These are phyloP conservation scores for Equus quagga DNA, from an alignment of 2,113 vertebrate species.

Conservation along the genomic window DNA sequence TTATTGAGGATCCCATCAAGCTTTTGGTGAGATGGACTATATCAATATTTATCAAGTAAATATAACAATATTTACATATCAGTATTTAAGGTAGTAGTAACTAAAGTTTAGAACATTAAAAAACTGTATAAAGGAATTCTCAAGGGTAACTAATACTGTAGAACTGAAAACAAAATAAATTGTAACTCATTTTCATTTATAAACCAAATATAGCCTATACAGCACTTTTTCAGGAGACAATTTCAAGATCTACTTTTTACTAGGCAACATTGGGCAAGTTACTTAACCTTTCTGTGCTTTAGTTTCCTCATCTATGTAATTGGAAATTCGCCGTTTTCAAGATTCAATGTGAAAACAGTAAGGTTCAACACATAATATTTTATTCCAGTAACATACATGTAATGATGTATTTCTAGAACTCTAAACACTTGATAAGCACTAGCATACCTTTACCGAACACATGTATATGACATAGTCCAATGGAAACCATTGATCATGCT, in stretches of 20 bases:
- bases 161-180: background rate
- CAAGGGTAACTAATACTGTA: background rate
- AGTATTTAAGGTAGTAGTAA: background rate
- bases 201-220: background rate
- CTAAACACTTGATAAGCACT: background rate
- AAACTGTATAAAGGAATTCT: background rate
- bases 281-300: background rate
- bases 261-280: background rate
- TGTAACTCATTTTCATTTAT: conserved; percentile 36
- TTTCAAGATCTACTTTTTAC: background rate
- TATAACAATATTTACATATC: background rate
- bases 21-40: background rate
- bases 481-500: background rate
- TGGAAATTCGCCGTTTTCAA: background rate
- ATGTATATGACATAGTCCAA: background rate
- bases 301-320: background rate
- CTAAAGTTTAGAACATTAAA: background rate
- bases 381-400: background rate
- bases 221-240: background rate
- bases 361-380: background rate
- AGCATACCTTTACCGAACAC: background rate
- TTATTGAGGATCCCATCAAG: background rate
- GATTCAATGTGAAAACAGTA: background rate
- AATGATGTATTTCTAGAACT: background rate
- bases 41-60: background rate